These are phyloP conservation scores for Drosophila peninsularis DNA, from an alignment of 2,888 invertebrate genomes.

Conservation along the genomic window DNA sequence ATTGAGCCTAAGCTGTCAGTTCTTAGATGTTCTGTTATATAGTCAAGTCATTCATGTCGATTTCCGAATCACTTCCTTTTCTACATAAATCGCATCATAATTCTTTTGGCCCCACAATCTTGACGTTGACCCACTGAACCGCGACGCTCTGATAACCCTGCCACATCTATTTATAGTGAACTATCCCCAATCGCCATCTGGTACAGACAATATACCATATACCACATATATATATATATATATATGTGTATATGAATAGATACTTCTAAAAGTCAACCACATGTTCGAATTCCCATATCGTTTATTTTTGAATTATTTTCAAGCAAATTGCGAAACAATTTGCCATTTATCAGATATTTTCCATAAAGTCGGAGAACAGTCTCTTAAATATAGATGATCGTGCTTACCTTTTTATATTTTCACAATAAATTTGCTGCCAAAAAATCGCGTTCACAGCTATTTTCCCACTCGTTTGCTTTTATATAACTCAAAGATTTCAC, in stretches of 20 bases:
- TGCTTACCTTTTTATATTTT: conserved; percentile 44
- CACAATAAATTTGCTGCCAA: conserved; percentile 63
- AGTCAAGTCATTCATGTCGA: conserved; percentile 30
- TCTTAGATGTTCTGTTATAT: background rate
- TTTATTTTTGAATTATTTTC: conserved; percentile 38
- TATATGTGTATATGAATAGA: background rate
- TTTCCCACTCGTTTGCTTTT: conserved; percentile 36
- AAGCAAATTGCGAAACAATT: conserved; percentile 62
- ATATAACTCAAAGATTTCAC: conserved; percentile 59
- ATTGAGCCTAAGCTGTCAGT: background rate
- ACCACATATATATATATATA: background rate
- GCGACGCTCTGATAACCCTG: conserved; percentile 76
- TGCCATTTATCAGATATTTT: conserved; percentile 52
- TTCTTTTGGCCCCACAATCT: conserved; percentile 40
- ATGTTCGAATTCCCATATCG: conserved; percentile 53
- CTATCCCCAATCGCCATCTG: conserved; percentile 49
- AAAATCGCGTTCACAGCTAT: conserved; percentile 63
- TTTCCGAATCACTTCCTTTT: conserved; percentile 45
- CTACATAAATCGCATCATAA: conserved; percentile 39
- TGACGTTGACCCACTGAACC: conserved; percentile 73
- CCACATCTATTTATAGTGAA: conserved; percentile 58
- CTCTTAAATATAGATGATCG: conserved; percentile 56
- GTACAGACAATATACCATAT: conserved; percentile 13
- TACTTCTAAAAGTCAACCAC: conserved; percentile 62
- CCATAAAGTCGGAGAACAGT: conserved; percentile 25